These are phyloP conservation scores for Nematostella vectensis DNA, from an alignment of 92 coral and sea anemone genomes.

Conservation along the genomic window DNA sequence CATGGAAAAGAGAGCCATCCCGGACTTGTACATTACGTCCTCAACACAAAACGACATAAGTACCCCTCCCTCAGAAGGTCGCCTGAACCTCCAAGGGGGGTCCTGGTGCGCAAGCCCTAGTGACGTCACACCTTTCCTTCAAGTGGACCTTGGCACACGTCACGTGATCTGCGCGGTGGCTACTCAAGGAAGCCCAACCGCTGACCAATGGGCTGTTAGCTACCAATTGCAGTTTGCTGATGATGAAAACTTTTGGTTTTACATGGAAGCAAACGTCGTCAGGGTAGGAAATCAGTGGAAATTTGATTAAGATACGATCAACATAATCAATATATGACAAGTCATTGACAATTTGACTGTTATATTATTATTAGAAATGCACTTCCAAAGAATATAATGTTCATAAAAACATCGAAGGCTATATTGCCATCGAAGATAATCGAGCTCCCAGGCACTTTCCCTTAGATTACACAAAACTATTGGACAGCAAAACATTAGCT, in stretches of 20 bases:
- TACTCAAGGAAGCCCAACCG: conserved; percentile 1
- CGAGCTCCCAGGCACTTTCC: too few species aligned
- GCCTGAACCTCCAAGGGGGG: not conserved
- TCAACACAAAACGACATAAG: not conserved
- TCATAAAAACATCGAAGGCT: too few species aligned
- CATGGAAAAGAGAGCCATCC: not conserved
- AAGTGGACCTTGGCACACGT: not conserved
- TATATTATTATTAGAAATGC: too few species aligned
- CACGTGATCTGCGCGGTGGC: conserved; percentile 4
- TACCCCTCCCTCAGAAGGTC: not conserved
- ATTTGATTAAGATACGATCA: too few species aligned
- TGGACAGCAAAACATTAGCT: too few species aligned
- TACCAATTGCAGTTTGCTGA: not conserved
- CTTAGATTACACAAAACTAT: too few species aligned
- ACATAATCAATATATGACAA: too few species aligned
- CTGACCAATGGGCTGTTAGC: not conserved
- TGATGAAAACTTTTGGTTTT: not conserved
- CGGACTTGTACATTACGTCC: conserved; percentile 1
- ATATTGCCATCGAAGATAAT: too few species aligned
- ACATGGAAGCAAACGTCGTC: not conserved
- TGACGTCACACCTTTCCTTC: conserved; percentile 1
- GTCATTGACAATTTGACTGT: too few species aligned
- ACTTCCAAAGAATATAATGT: too few species aligned
- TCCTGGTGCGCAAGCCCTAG: not conserved
- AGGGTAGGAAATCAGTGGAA: too few species aligned